Conservation (phyloP, 1,140 invertebrate genomes). For the Anastrepha ludens region DNA sequence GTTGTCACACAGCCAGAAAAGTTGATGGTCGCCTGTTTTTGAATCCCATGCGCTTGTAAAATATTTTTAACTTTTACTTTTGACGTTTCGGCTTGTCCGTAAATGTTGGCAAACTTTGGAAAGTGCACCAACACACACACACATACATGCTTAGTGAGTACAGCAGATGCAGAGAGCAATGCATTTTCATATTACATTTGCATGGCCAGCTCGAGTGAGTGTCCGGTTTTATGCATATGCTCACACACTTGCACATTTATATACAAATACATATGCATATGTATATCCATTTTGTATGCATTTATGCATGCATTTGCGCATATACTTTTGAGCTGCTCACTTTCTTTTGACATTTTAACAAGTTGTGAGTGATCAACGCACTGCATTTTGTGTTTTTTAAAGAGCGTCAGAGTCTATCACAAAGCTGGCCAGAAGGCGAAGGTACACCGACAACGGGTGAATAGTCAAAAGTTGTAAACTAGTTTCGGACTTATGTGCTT, state of each 20-base stretch:
- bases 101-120: conserved; percentile 46
- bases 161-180: neutral
- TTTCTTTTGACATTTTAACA: conserved; percentile 43
- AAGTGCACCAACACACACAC: neutral
- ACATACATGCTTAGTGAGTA: neutral
- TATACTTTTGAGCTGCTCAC: neutral
- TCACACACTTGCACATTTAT: neutral
- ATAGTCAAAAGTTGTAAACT: neutral
- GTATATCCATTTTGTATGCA: no score
- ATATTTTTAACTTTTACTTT: conserved; percentile 46
- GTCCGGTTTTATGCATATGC: neutral
- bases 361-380: conserved; percentile 18
- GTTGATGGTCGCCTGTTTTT: neutral
- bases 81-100: conserved; percentile 39
- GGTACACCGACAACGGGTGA: neutral
- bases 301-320: no score
- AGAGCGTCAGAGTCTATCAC: no score
- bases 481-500: conserved; percentile 15
- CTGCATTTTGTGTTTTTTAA: neutral
- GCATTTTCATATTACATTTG: conserved; percentile 10
- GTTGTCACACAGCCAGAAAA: neutral
- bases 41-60: neutral
- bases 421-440: no score
- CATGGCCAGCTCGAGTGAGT: neutral
- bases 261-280: neutral